Evolutionary conservation across 2,797 vertebrate genomes (phyloP), one percentile per base, ranked within the genome.

Genomic region (Petrocephalus sullivani): DNA sequence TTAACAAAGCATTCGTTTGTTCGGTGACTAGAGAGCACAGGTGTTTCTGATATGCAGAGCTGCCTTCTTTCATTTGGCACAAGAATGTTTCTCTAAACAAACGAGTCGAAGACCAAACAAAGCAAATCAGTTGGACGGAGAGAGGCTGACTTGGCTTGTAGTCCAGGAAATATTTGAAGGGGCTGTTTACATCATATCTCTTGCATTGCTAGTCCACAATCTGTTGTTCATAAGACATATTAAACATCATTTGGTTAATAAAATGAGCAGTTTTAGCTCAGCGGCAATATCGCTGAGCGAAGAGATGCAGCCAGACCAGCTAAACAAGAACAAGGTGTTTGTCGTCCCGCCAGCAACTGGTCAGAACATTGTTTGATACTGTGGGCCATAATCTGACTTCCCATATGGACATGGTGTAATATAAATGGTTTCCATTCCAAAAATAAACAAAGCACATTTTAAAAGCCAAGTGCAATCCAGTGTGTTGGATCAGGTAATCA

Each of bases 161-260:
- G 85, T 89, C 41, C 61, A 89, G 82, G 91, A 88, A 92, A 91
- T 78, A 88, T 89, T 88, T 90, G 87, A 85, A 58, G 89, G 57
- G 88, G 91, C 51, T 57, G 78, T 90, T 92, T 92, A 89, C 90
- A 92, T 93, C 91, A 92, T 90, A 91, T 90, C 87, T 56, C 57
- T 64, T 56, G 88, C n/a, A 87, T 89, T 88, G 75, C 87, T 86
- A 49, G 85, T 75, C 87, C 87, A 71, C 90, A 93, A 91, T 95
- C 94, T 95, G 94, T 91, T 95, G 92, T 90, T 92, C 91, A 94
- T 95, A 92, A 94, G 90, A 87, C 88, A 88, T 89, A 93, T 94
- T 92, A 94, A 91, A 88, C 91, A 88, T 88, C 89, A 90, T 93
- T 93, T 92, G 92, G 91, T 94, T 94, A 95, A 94, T 95, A 93